These are phyloP conservation scores for Rhamphomyia laevipes DNA, from an alignment of 2,888 invertebrate genomes.

Conservation along the genomic window DNA sequence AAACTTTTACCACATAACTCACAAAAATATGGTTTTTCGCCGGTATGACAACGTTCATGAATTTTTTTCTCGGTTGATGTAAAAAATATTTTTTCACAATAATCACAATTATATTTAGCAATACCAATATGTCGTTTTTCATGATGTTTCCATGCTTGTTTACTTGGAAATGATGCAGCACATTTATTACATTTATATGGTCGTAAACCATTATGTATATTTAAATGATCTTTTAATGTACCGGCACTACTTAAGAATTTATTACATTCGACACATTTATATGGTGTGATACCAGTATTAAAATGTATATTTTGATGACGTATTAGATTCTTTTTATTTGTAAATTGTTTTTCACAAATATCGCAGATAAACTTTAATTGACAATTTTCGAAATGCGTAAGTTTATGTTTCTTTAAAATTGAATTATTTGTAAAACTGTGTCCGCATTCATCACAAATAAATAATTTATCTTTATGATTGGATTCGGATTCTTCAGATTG, in stretches of 20 bases:
- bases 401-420: neutral
- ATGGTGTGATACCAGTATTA: neutral
- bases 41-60: neutral
- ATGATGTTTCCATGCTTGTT: neutral
- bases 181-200: neutral
- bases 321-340: neutral
- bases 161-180: neutral
- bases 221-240: neutral
- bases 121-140: neutral
- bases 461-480: too few species aligned
- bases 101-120: neutral
- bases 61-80: neutral
- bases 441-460: too few species aligned
- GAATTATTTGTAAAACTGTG: too few species aligned
- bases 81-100: neutral
- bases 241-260: neutral
- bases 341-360: neutral
- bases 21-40: neutral
- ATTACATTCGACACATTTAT: neutral
- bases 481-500: too few species aligned
- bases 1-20: neutral
- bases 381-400: neutral
- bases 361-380: neutral
- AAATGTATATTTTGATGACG: too few species aligned
- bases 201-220: neutral